A percentile compares a stretch with the other conserved stretches of the same genome.
phyloP scores from a whole-genome alignment of 2,113 vertebrate genomes.

The Miniopterus natalensis region DNA sequence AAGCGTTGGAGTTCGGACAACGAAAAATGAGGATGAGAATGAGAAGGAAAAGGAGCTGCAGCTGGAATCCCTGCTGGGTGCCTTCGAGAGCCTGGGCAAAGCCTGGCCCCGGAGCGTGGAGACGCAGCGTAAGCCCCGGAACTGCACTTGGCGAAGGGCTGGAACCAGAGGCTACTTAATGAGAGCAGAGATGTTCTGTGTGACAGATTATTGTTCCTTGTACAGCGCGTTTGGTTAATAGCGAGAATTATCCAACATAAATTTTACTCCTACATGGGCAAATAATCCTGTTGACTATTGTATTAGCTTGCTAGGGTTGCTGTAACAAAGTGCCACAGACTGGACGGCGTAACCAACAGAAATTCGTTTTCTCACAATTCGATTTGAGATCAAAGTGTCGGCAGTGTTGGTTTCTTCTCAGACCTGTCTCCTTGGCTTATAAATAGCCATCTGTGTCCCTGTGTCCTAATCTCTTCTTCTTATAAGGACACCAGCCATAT shows the following conservation, averaged over 20 bases:
- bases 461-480: background rate
- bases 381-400: background rate
- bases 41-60: slow-evolving; percentile 92
- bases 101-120: slow-evolving; percentile 92
- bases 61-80: slow-evolving; percentile 93
- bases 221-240: background rate
- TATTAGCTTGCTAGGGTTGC: background rate
- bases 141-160: background rate
- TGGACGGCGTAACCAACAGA: background rate
- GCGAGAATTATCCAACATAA: background rate
- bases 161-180: background rate
- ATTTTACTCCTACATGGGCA: background rate
- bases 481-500: background rate
- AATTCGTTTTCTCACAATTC: background rate
- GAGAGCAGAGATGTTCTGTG: background rate
- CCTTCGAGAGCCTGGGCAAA: slow-evolving; percentile 96
- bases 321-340: background rate
- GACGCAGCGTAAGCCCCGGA: slow-evolving; percentile 92
- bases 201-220: background rate
- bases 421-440: background rate
- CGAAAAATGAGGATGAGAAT: slow-evolving; percentile 89
- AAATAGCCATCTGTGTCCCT: background rate
- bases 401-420: background rate
- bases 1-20: slow-evolving; percentile 82
- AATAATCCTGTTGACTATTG: background rate